Evolutionary conservation across 1,140 invertebrate species (phyloP), one percentile per base, ranked within the genome.

Genomic region (Neodiprion virginianus): DNA sequence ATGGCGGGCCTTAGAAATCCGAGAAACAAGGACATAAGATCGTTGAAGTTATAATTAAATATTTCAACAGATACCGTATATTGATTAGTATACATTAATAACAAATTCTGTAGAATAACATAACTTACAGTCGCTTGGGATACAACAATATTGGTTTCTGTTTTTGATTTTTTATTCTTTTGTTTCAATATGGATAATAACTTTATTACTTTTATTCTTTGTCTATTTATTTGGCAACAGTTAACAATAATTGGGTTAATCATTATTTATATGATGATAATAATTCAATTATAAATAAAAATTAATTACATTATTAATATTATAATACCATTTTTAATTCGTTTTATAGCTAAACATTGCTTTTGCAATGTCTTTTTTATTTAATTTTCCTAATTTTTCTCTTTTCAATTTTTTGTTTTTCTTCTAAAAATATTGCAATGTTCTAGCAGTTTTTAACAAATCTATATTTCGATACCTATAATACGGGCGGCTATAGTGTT

Each of bases 191-290:
- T 12, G n/a, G n/a, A 61, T 14, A 14, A 61, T 61, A 12, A 8
- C 53, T 69, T 70, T 48, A 48, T 48, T 47, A 48, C 74, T 77
- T 81, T 71, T 79, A 65, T 79, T 80, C 75, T 79, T 81, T 17
- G 53, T 61, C 40, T 69, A 69, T 69, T 71, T 86, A 83, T 87
- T 88, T 88, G 87, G 86, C 87, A 89, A 89, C 86, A 86, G 88
- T 69, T 21, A 69, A 69, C 67, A 69, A 69, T 21, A 69, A 69
- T 69, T 17, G 67, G 67, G 67, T 23, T 69, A 23, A 69, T 23
- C 21, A 47, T 69, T 47, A 69, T 82, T 23, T 71, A 88, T 40
- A 40, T 40, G 5, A 88, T 83, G 79, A 82, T 82, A 40, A 40
- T 40, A 40, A 40, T 40, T 40, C 28, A 40, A 40, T 40, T 1